Evolutionary conservation across 2,888 invertebrate genomes (phyloP), one percentile per base, ranked within the genome.

Genomic region (Pediacus dermestoides): DNA sequence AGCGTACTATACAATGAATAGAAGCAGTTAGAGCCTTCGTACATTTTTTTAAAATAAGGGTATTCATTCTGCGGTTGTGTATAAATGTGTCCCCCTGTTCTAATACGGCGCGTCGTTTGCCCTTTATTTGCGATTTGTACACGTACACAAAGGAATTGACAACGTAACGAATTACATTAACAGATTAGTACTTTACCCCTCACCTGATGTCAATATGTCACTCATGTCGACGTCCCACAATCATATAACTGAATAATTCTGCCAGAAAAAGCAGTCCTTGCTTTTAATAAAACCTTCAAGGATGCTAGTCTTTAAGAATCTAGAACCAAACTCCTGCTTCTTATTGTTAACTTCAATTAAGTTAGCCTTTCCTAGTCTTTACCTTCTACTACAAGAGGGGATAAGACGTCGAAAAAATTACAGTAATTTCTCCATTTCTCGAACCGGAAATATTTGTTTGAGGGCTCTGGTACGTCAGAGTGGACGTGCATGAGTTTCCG

Each of bases 111-210:
- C 53, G 55, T 57, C 54, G 53, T 45, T 57, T 34, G 56, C 58
- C 58, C 60, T 61, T 62, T 61, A 60, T 63, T 56, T 53, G 53
- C 57, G 47, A 60, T 60, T 59, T 58, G 49, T 53, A 50, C 53
- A 44, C 52, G 48, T 23, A 42, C 41, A 60, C 55, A 62, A 63
- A 55, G 50, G 57, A 52, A 50, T 53, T 64, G 66, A 64, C 66
- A 65, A 59, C 57, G 58, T 63, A 61, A 67, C 64, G 64, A 66
- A 67, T 67, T 61, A 56, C 64, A 65, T 66, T 66, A 66, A 58
- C 57, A 63, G 66, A 66, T 67, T 66, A 66, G 64, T 57, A 54
- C 48, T 52, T 50, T n/a, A n/a, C 48, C 51, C 52, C 53, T 50
- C 59, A 60, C 58, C 58, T 61, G 60, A 61, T 55, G 57, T 60